phyloP scores from a whole-genome alignment of 2,113 vertebrate genomes.

The Austrofundulus limnaeus region DNA sequence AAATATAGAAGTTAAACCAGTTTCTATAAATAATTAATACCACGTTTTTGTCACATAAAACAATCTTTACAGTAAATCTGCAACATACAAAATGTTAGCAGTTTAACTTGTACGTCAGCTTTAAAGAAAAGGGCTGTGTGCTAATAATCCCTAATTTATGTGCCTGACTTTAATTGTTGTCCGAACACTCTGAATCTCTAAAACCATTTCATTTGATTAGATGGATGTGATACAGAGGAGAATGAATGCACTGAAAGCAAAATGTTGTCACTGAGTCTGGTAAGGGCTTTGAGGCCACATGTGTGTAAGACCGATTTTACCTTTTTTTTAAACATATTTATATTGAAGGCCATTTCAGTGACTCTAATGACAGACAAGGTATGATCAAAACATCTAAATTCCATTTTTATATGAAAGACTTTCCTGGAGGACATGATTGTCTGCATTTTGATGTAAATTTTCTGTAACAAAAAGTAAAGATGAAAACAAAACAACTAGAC shows the following conservation, averaged over 20 bases:
- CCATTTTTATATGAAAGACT: slow-evolving; percentile 62
- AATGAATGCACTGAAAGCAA: slow-evolving; percentile 47
- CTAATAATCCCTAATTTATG: slow-evolving; percentile 58
- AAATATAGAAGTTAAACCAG: neutral
- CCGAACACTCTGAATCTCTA: slow-evolving; percentile 51
- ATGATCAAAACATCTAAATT: slow-evolving; percentile 47
- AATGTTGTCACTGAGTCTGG: slow-evolving; percentile 54
- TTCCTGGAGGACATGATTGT: slow-evolving; percentile 59
- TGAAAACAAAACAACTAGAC: no score
- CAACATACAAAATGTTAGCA: slow-evolving; percentile 12
- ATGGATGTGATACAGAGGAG: slow-evolving; percentile 49
- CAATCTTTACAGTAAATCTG: slow-evolving; percentile 1
- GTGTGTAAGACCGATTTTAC: slow-evolving; percentile 60
- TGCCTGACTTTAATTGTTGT: slow-evolving; percentile 67
- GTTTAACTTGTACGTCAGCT: slow-evolving; percentile 10
- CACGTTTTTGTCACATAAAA: neutral
- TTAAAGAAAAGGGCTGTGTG: slow-evolving; percentile 33
- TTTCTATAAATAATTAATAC: neutral
- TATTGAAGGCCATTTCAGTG: slow-evolving; percentile 51
- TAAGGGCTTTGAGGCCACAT: slow-evolving; percentile 45
- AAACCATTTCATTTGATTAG: slow-evolving; percentile 48
- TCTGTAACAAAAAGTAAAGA: no score
- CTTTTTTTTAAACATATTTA: slow-evolving; percentile 71
- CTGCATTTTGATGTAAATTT: no score
- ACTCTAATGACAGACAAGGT: slow-evolving; percentile 33